phyloP scores from a whole-genome alignment of 2,113 vertebrate species.

The Xyrauchen texanus region DNA sequence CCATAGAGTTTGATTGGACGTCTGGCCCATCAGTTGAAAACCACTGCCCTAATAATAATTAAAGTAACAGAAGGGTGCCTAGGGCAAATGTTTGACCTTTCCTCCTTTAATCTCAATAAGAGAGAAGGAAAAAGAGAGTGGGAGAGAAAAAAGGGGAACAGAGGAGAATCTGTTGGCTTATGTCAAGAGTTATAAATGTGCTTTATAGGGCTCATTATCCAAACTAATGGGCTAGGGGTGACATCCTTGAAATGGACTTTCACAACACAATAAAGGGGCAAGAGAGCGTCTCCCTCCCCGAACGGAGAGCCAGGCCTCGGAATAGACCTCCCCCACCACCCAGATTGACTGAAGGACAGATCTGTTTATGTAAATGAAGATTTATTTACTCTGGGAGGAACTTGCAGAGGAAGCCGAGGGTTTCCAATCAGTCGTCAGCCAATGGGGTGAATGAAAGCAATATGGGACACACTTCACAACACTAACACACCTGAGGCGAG shows the following conservation, averaged over 20 bases:
- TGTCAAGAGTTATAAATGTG: conserved; percentile 90
- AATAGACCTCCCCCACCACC: conserved; percentile 32
- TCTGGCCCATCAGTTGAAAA: neutral
- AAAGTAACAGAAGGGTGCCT: too few relatives aligned
- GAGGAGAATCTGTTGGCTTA: conserved; percentile 82
- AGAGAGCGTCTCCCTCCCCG: conserved; percentile 36
- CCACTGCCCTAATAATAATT: neutral
- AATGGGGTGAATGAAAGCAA: conserved; percentile 21
- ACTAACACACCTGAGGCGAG: conserved; percentile 16
- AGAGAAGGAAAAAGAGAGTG: conserved; percentile 34
- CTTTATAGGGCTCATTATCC: conserved; percentile 91
- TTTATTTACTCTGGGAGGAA: conserved; percentile 57
- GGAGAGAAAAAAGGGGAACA: conserved; percentile 70
- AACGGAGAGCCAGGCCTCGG: conserved; percentile 35
- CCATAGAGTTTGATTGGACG: too few relatives aligned
- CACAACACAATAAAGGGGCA: conserved; percentile 74
- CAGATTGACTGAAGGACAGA: conserved; percentile 67
- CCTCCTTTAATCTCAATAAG: neutral
- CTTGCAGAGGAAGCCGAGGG: conserved; percentile 38
- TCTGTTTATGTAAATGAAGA: conserved; percentile 79
- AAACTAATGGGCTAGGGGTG: conserved; percentile 87
- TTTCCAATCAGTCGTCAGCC: conserved; percentile 54
- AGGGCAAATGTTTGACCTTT: conserved; percentile 41
- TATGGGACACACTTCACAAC: conserved; percentile 8
- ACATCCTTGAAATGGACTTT: conserved; percentile 90